Evolutionary conservation across 1,140 invertebrate genomes (phyloP), one percentile per base, ranked within the genome.

Genomic region (Drosophila biarmipes): DNA sequence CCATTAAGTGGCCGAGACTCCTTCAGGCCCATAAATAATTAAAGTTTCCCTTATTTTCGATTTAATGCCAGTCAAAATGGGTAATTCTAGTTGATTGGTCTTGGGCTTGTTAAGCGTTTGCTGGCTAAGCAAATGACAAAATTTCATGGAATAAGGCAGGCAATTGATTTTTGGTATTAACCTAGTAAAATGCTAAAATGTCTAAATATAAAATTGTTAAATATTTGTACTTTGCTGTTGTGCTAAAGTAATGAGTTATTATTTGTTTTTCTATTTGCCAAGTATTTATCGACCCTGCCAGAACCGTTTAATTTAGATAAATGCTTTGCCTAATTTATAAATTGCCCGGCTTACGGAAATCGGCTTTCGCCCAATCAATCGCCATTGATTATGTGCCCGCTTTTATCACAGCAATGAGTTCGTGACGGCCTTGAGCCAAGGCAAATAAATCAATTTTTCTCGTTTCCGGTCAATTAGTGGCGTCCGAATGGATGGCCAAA

Each of bases 381-480:
- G 51, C 38, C 73, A 59, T 66, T 77, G 58, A 62, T 73, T 77
- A 49, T 63, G 58, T 55, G 37, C 37, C 48, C 43, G 40, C 63
- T 24, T 38, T 46, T 68, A 69, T 68, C 66, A 35, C 38, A 55
- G 38, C 69, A 68, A 69, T 55, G 62, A 42, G 27, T 38, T 34
- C 43, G 48, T 43, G 51, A 54, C 42, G 57, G 56, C 80, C 66
- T 77, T 66, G 35, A 17, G 31, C 43, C 57, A 48, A 54, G 42
- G 59, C 49, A 71, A 87, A 80, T 80, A 81, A 78, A 81, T 87
- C 68, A 81, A 66, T 75, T 78, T 79, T 74, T 53, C 45, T 46
- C 49, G 54, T 73, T 85, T 85, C 68, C 78, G 58, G 67, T 80
- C 78, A 85, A 85, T 85, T 85, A 81, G 56, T 56, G 53, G 55